phyloP scores from a whole-genome alignment of 2,113 vertebrate genomes.

The Caretta caretta region DNA sequence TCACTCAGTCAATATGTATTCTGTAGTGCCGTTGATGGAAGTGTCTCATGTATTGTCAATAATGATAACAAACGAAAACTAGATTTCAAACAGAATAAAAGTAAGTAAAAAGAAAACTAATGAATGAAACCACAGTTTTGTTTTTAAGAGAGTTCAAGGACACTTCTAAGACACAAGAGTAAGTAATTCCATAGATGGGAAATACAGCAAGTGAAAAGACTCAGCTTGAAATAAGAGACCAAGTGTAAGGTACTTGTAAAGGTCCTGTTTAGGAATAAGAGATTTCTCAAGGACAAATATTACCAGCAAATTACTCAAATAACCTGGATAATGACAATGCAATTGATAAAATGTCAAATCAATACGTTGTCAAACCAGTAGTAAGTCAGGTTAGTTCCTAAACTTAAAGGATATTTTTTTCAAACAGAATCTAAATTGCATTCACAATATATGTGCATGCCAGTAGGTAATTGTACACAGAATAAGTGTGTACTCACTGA shows the following conservation, averaged over 20 bases:
- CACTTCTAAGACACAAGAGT: not conserved
- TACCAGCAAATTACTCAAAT: not conserved
- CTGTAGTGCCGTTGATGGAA: constrained; percentile 17
- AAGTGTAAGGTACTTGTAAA: not conserved
- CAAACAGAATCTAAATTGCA: constrained; percentile 30
- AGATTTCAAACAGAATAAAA: not conserved
- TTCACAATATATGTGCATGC: not conserved
- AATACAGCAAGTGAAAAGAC: not conserved
- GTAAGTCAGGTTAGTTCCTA: not conserved
- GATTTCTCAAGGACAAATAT: not conserved
- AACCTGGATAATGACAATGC: not conserved
- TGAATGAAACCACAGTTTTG: not conserved
- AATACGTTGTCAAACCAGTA: not conserved
- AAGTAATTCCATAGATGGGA: not conserved
- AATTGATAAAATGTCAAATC: constrained; percentile 29
- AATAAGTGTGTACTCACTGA: not conserved
- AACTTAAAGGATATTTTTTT: not conserved
- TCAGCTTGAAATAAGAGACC: not conserved
- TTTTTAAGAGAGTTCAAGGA: not conserved
- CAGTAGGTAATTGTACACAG: not conserved
- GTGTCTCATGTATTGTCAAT: not conserved
- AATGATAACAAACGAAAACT: constrained; percentile 1
- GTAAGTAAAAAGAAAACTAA: not conserved
- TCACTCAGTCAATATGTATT: not conserved
- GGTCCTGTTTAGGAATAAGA: constrained; percentile 22